A percentile compares a stretch with the other conserved stretches of the same genome.
Conservation (phyloP, 2,113 vertebrate species). For the Halcyon malimbica region DNA sequence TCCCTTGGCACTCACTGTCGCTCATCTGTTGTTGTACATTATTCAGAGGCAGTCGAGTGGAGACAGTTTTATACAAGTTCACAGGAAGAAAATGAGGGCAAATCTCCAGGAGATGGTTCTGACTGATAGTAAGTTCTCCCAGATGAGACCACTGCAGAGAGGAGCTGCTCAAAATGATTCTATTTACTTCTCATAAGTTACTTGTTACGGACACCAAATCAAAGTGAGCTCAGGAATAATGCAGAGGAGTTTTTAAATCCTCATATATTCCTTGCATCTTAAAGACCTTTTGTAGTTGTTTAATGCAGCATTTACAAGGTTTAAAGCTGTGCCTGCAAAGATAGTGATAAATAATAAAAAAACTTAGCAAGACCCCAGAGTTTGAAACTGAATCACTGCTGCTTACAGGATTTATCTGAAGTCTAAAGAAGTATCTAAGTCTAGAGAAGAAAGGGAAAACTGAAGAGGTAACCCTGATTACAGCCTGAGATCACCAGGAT, state of each 20-base stretch:
- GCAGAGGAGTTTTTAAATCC: neutral
- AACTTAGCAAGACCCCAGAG: neutral
- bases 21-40: slow-evolving; percentile 34
- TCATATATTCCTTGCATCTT: neutral
- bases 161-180: neutral
- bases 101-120: slow-evolving; percentile 30
- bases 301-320: neutral
- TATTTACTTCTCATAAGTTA: neutral
- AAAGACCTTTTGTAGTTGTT: neutral
- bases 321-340: slow-evolving; percentile 1
- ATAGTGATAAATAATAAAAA: slow-evolving; percentile 8
- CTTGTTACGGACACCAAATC: neutral
- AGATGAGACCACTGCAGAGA: neutral
- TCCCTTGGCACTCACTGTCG: slow-evolving; percentile 28
- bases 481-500: neutral
- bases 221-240: neutral
- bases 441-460: neutral
- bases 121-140: neutral
- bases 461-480: neutral
- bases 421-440: neutral
- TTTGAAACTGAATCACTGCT: neutral
- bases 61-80: slow-evolving; percentile 37
- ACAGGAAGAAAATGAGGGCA: slow-evolving; percentile 60
- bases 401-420: neutral
- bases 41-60: slow-evolving; percentile 37